Percentiles rank a stretch among this genome's conserved stretches.
Evolutionary conservation across 2,888 invertebrate species (phyloP).

Genomic region (Apamea anceps): DNA sequence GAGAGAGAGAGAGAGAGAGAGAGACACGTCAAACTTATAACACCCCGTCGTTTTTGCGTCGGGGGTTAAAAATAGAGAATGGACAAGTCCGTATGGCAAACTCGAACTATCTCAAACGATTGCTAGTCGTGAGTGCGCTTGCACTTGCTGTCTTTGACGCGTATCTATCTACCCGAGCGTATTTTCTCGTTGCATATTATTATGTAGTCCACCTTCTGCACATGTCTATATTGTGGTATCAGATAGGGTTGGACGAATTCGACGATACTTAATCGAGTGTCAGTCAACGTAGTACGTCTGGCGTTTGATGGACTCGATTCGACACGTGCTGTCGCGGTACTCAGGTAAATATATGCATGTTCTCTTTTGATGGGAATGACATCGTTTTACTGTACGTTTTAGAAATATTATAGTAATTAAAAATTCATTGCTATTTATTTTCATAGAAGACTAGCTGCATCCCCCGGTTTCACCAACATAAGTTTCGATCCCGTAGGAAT

Average conservation of each 20-base stretch:
- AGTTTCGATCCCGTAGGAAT: too few species aligned
- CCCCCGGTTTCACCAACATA: too few species aligned
- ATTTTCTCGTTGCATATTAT: background rate
- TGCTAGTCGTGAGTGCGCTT: background rate
- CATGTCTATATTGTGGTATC: slow-evolving; percentile 7
- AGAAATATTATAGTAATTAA: background rate
- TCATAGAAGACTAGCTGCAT: too few species aligned
- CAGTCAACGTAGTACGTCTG: slow-evolving; percentile 39
- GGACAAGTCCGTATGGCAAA: background rate
- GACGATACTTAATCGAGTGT: slow-evolving; percentile 61
- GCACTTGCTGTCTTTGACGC: background rate
- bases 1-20: too few species aligned
- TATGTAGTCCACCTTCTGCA: slow-evolving; percentile 1
- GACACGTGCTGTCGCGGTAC: slow-evolving; percentile 26
- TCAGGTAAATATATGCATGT: slow-evolving; percentile 29
- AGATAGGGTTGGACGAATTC: slow-evolving; percentile 35
- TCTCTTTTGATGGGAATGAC: slow-evolving; percentile 17
- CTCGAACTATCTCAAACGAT: background rate
- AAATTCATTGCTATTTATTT: slow-evolving; percentile 3
- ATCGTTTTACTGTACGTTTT: slow-evolving; percentile 4
- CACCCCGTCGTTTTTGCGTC: too few species aligned
- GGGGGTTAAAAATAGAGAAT: too few species aligned
- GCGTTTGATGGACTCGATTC: slow-evolving; percentile 40
- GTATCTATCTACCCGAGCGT: background rate
- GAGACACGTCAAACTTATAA: too few species aligned